Evolutionary conservation across 2,888 invertebrate genomes (phyloP), one percentile per base, ranked within the genome.

Genomic region (Xanthia togata): DNA sequence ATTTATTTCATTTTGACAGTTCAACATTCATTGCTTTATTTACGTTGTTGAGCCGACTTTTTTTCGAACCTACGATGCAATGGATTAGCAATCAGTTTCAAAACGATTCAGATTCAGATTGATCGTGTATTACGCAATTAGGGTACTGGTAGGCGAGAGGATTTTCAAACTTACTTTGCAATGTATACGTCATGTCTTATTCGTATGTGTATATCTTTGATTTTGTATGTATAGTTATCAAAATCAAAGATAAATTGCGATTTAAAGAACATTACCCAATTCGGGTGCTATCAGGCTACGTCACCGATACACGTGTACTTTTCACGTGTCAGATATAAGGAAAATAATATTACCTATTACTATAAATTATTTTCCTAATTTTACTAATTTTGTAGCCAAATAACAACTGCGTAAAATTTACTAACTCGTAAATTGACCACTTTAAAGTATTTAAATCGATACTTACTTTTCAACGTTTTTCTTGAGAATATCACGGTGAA

Each of bases 401-500:
- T 69, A 79, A 14, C 20, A 47, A 11, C 38, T 31, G 20, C n/a
- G 50, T 35, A 68, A 35, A 68, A 26, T 68, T 47, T 20, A 71
- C 14, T 20, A 55, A 23, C 55, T 23, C 31, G 12, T 35, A 41
- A 55, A 70, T 62, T 38, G 11, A 63, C 26, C 55, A 81, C 62
- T 81, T 59, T 12, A 70, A 47, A 50, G 72, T 67, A 84, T 78
- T 47, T 60, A 4, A 41, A 78, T 35, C 78, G 17, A 38, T 55
- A 55, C 12, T 55, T 9, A 50, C 57, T 41, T 82, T 70, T 70
- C 55, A 76, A 41, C 50, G 69, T n/a, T 50, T 59, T 79, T 82
- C 65, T 70, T 67, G 9, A 26, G 31, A 60, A 74, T 69, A 53
- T 69, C 55, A 57, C 12, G 63, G 53, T 85, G 73, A 85, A 64